Evolutionary conservation across 2,888 invertebrate genomes (phyloP), one percentile per base, ranked within the genome.

Genomic region (Napeogenes sylphis): DNA sequence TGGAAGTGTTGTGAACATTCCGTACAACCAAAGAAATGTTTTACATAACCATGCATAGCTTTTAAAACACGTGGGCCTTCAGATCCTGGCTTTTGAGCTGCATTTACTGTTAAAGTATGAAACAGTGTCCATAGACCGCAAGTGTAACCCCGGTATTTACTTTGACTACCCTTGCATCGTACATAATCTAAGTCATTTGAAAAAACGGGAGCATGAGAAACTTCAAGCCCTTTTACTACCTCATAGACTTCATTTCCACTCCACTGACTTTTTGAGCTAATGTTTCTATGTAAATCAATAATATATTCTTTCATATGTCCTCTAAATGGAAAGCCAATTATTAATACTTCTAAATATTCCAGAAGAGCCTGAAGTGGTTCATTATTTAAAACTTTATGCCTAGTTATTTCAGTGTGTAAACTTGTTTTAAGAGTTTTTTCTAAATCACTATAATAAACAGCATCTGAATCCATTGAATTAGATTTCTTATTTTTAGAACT

Each of bases 121-220:
- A 98, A 99, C 71, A 98, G 85, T 13, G 94, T 95, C 99, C 99
- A 99, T 45, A 99, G 89, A 0, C 98, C 95, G 85, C 99, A 99
- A 0, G 98, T 96, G 81, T 96, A 99, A 12, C 98, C 98, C 58
- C 99, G 92, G 73, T 92, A 93, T 65, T 92, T 91, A 0, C 93
- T 84, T 62, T 92, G 91, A 72, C 97, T 97, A 10, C 98, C 97
- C 71, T 91, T 92, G 78, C 99, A 99, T 2, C 94, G 95, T 45
- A 95, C 84, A 93, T 95, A 99, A 64, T 90, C 86, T 58, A 89
- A 73, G 12, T 90, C 83, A 6, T 92, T 84, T 69, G 73, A 72
- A 72, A 92, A 93, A 6, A 94, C 91, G 14, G 93, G 92, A n/a
- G 87, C 79, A 71, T 92, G 85, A 45, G 86, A 80, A 5, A 76